Evolutionary conservation across 2,888 invertebrate species (phyloP).

Genomic region (Heliconius aoede): DNA sequence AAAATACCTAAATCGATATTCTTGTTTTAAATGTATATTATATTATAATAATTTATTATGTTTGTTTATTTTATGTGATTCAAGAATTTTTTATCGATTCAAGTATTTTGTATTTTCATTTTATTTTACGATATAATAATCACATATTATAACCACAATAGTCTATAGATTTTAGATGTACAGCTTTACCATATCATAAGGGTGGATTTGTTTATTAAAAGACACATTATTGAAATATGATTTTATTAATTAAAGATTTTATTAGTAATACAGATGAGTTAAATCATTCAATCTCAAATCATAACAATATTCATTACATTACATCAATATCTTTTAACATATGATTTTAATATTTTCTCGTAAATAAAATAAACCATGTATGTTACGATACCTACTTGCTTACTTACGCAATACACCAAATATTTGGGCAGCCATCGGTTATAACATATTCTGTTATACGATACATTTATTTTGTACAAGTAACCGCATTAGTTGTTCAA

Average conservation of each 20-base stretch:
- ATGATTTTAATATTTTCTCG: too few species aligned
- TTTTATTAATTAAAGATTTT: neutral
- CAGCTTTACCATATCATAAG: conserved; percentile 9
- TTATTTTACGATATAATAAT: conserved; percentile 6
- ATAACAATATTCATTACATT: too few species aligned
- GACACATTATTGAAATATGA: neutral
- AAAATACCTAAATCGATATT: conserved; percentile 14
- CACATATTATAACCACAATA: conserved; percentile 14
- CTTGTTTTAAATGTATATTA: too few species aligned
- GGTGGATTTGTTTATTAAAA: neutral
- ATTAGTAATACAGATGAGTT: too few species aligned
- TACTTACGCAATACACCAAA: too few species aligned
- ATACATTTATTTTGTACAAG: conserved; percentile 55
- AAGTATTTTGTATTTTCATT: neutral
- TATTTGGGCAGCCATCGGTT: conserved; percentile 36
- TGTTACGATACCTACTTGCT: too few species aligned
- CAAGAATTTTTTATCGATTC: too few species aligned
- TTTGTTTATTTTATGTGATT: too few species aligned
- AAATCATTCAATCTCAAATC: too few species aligned
- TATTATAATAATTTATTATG: too few species aligned
- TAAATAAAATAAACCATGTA: too few species aligned
- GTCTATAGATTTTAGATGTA: conserved; percentile 5
- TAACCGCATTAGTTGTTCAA: conserved; percentile 61
- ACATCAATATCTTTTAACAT: too few species aligned
- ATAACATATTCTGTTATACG: conserved; percentile 41